Evolutionary conservation across 2,797 vertebrate genomes (phyloP), one percentile per base, ranked within the genome.

Genomic region (Gymnocypris eckloni): DNA sequence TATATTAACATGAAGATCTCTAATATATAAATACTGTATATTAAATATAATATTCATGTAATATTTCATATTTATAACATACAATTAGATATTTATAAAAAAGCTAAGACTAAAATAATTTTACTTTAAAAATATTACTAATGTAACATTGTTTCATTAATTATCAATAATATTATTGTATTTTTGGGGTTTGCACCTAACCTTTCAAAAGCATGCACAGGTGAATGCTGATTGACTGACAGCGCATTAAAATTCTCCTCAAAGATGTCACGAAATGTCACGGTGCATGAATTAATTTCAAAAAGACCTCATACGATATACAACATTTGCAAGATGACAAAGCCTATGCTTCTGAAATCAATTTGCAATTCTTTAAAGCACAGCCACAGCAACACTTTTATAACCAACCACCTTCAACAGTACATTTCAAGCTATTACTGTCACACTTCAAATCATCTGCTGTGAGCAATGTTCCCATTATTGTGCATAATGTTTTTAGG

Each of bases 281-380:
- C 37, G 22, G 41, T 25, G 12, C 12, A n/a, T 33, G 20, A 33
- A n/a, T 39, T 3, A 39, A 56, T 77, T 77, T 77, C 18, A 54
- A 22, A 33, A n/a, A 56, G 10, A 77, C 50, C 50, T 56, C 11
- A 41, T n/a, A n/a, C 1, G 6, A 77, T 56, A 33, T n/a, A n/a
- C 75, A 56, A 59, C 33, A 78, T 78, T 59, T 59, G 52, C 20
- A 78, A 59, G 20, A 59, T 25, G 12, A 59, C 75, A 78, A 78
- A 78, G 20, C 22, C 75, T 41, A 70, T 70, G n/a, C 69, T 6
- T 81, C 39, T 83, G 52, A 43, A 83, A 45, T 56, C 15, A 41
- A 2, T 73, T 25, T 75, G 50, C 50, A 39, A 56, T 54, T 77
- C 50, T 77, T 56, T 39, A 77, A 77, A 56, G 75, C 52, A 56